Evolutionary conservation across 2,888 invertebrate species (phyloP).

Genomic region (Argyresthia goedartella): DNA sequence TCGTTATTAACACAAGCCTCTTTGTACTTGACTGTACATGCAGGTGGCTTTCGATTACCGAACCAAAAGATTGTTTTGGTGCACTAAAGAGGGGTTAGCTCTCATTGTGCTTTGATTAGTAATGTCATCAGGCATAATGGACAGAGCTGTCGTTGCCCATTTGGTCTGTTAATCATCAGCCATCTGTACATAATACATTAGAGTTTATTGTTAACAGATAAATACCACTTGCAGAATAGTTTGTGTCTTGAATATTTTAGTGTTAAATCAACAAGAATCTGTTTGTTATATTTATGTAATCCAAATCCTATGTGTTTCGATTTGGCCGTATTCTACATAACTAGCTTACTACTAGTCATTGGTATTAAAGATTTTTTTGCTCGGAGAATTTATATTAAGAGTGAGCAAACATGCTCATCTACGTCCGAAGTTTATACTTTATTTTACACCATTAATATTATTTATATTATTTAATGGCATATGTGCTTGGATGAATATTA

Average conservation of each 20-base stretch:
- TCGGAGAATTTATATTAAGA: conserved; percentile 11
- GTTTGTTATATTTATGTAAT: conserved; percentile 3
- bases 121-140: no score
- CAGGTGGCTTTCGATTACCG: neutral
- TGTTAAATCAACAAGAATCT: no score
- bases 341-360: conserved; percentile 52
- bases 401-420: conserved; percentile 31
- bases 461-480: conserved; percentile 12
- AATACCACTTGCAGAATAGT: no score
- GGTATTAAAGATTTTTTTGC: conserved; percentile 32
- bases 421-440: conserved; percentile 20
- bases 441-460: conserved; percentile 10
- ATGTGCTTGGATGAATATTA: conserved; percentile 36
- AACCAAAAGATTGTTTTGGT: neutral
- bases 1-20: neutral
- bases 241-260: no score
- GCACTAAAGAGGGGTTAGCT: neutral
- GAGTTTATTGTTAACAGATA: no score
- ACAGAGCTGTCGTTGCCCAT: no score
- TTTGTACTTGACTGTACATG: neutral
- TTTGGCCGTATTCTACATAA: no score
- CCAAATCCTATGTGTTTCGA: neutral
- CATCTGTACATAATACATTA: neutral
- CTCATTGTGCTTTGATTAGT: no score
- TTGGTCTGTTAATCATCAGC: neutral